Conservation (phyloP, 2,113 vertebrate species). For the Hemiprocne comata region DNA sequence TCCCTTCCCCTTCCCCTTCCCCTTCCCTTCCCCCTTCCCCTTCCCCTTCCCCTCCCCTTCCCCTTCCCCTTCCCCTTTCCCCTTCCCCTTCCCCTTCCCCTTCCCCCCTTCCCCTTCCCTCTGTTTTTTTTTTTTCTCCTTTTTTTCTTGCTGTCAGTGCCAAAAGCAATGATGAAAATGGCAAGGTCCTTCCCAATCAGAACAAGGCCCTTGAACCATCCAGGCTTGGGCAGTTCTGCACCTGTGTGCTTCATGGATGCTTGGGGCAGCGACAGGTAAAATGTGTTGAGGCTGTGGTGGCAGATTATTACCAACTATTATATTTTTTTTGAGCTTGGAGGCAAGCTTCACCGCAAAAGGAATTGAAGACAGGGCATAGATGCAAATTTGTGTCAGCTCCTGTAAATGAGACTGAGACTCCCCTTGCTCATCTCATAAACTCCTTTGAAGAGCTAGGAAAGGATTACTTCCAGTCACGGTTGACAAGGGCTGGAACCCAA, state of each 20-base stretch:
- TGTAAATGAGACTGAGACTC: neutral
- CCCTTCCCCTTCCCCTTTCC: too few species aligned
- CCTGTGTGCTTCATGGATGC: neutral
- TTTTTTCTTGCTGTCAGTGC: neutral
- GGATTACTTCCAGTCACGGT: neutral
- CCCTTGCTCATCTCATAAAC: neutral
- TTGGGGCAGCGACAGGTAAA: neutral
- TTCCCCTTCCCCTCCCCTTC: too few species aligned
- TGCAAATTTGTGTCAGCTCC: constrained; percentile 32
- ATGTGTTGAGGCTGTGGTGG: neutral
- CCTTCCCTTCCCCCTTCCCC: too few species aligned
- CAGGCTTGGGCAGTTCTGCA: neutral
- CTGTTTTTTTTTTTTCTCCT: rapidly evolving
- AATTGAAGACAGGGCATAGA: neutral
- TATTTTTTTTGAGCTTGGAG: neutral
- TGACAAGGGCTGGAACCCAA: constrained; percentile 19
- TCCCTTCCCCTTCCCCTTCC: too few species aligned
- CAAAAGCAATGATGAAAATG: neutral
- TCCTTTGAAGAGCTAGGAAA: neutral
- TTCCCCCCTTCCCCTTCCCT: too few species aligned
- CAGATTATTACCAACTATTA: neutral
- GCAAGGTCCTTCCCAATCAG: neutral
- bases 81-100: too few species aligned
- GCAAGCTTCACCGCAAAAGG: neutral
- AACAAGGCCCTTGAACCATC: neutral